Percentiles rank a stretch among this genome's conserved stretches.
phyloP scores from a whole-genome alignment of 2,113 vertebrate species.

The Ellobius talpinus region DNA sequence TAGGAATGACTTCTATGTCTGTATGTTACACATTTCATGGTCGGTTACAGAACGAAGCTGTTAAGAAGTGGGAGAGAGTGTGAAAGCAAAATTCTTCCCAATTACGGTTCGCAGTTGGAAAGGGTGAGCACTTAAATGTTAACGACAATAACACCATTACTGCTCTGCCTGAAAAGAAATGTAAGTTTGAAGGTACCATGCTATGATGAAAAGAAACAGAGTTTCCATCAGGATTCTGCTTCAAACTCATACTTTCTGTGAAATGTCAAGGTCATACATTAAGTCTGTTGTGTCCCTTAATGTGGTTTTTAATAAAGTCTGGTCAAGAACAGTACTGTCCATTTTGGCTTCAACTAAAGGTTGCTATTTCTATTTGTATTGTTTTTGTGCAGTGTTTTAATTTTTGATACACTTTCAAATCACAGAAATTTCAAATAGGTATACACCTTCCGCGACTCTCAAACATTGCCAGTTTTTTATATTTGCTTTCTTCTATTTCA shows the following conservation, averaged over 20 bases:
- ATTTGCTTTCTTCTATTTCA: neutral
- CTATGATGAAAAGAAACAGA: conserved; percentile 54
- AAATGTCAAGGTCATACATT: conserved; percentile 41
- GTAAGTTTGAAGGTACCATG: neutral
- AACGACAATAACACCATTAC: conserved; percentile 66
- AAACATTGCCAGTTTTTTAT: neutral
- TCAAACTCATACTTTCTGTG: conserved; percentile 14
- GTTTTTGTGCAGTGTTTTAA: neutral
- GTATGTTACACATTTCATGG: neutral
- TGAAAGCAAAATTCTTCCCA: conserved; percentile 64
- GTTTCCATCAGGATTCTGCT: conserved; percentile 35
- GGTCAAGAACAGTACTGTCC: neutral
- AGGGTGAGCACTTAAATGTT: conserved; percentile 67
- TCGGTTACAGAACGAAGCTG: conserved; percentile 47
- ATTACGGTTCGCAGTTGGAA: conserved; percentile 72
- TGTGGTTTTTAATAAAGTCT: conserved; percentile 38
- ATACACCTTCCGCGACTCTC: neutral
- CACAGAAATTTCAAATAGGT: neutral
- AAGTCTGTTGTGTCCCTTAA: neutral
- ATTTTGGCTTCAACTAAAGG: neutral
- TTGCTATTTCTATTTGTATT: conserved; percentile 23
- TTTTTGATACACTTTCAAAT: neutral
- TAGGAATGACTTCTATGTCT: conserved; percentile 61
- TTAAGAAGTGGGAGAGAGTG: conserved; percentile 60
- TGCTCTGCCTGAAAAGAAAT: conserved; percentile 56